phyloP scores from a whole-genome alignment of 1,140 invertebrate genomes.

The Leptopilina clavipes region DNA sequence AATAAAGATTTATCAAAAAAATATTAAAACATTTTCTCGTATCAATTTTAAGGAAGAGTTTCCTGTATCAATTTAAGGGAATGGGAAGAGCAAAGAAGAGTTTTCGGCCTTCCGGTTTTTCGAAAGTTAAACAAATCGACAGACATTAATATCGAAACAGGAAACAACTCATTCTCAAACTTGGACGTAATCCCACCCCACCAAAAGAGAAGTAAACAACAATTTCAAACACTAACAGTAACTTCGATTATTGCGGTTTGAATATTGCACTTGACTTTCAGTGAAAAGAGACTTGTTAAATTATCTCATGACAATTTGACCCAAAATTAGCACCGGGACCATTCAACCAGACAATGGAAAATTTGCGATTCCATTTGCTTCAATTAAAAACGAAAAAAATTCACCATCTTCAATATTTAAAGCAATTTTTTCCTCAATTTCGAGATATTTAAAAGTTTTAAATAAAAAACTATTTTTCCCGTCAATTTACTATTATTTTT shows the following conservation, averaged over 20 bases:
- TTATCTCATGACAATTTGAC: background rate
- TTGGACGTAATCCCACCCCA: background rate
- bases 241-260: constrained; percentile 29
- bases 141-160: background rate
- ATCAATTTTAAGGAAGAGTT: too few relatives aligned
- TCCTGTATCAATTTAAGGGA: background rate
- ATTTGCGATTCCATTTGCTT: background rate
- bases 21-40: too few relatives aligned
- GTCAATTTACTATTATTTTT: too few relatives aligned
- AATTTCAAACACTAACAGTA: constrained; percentile 28
- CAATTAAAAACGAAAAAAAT: background rate
- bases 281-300: background rate
- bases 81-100: background rate
- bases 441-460: too few relatives aligned
- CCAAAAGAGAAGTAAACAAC: background rate
- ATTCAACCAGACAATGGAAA: background rate
- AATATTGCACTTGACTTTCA: constrained; percentile 8
- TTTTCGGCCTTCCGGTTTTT: constrained; percentile 3
- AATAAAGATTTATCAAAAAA: background rate
- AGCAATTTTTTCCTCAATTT: too few relatives aligned
- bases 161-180: constrained; percentile 12
- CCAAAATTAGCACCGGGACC: background rate
- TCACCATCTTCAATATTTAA: too few relatives aligned
- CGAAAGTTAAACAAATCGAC: background rate
- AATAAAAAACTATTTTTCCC: too few relatives aligned